Evolutionary conservation across 1,140 invertebrate genomes (phyloP).

Genomic region (Magallana ariakensis): DNA sequence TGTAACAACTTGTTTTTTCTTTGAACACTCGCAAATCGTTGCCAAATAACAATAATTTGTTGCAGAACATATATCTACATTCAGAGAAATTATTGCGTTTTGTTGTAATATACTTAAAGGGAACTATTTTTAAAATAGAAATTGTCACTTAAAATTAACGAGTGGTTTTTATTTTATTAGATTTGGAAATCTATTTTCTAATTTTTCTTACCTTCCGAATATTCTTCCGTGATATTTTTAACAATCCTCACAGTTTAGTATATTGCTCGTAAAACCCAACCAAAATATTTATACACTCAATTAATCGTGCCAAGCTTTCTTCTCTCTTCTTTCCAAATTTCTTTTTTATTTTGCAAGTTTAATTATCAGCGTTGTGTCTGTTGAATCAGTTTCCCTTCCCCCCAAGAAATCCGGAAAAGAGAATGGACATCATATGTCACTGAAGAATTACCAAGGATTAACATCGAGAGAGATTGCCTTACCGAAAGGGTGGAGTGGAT

Average conservation of each 20-base stretch:
- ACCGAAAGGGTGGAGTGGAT: neutral
- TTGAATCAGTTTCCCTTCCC: neutral
- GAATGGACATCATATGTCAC: neutral
- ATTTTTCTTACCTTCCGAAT: neutral
- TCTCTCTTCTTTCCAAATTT: slow-evolving; percentile 13
- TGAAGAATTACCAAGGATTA: slow-evolving; percentile 14
- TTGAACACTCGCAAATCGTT: too few relatives aligned
- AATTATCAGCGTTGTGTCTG: neutral
- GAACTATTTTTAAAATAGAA: neutral
- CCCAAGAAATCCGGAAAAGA: neutral
- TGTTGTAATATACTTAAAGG: neutral
- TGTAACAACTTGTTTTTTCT: too few relatives aligned
- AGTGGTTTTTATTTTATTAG: neutral
- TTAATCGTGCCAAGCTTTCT: neutral
- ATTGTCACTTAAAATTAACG: neutral
- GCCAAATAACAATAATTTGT: too few relatives aligned
- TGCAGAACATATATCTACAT: too few relatives aligned
- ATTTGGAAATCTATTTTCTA: neutral
- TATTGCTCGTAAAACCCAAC: neutral
- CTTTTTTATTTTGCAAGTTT: neutral
- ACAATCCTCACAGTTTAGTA: neutral
- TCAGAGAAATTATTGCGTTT: neutral
- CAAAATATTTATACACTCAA: neutral
- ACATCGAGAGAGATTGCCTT: neutral
- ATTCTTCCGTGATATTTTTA: neutral